Evolutionary conservation across 2,113 vertebrate genomes (phyloP), one percentile per base, ranked within the genome.

Genomic region (Zootoca vivipara): DNA sequence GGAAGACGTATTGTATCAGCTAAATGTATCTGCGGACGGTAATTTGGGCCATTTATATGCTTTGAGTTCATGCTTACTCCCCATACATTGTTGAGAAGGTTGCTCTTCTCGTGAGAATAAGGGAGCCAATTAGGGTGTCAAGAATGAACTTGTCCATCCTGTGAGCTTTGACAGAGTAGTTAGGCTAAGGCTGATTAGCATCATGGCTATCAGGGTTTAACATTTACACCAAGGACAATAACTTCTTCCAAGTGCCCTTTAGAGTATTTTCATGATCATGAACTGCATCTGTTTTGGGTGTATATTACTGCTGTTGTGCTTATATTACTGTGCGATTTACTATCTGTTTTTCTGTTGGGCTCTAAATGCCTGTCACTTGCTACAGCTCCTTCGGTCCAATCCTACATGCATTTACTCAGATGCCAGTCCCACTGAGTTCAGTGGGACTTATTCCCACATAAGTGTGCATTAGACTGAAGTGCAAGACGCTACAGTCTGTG

Each of bases 151-250:
- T 28, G 52, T 9, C 33, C 30, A 5, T 1, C 52, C 52, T 75
- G 52, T 38, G 33, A 28, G 46, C 83, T 85, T 75, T 75, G 72
- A 74, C 46, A 58, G n/a, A 75, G 56, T 18, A 13, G 46, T 30
- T 35, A 56, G 33, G 58, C 58, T 62, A 62, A 62, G 58, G 58
- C 58, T 73, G 30, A 35, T 16, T 5, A 73, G n/a, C 2, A 15
- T 85, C 83, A 85, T 35, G 24, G 24, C 74, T 74, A 28, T 82
- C 80, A 82, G 80, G 12, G 33, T 64, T 82, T 82, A 82, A 28
- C 62, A 82, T 82, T 82, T 82, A 82, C 35, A 40, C 62, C 38
- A 24, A 10, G 40, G 58, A 82, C 64, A 65, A 82, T 64, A 64
- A 65, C 81, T 67, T 20, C 38, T 67, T 67, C 13, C 58, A 69